Conservation (phyloP, 2,797 vertebrate species). For the Brachymystax lenok region DNA sequence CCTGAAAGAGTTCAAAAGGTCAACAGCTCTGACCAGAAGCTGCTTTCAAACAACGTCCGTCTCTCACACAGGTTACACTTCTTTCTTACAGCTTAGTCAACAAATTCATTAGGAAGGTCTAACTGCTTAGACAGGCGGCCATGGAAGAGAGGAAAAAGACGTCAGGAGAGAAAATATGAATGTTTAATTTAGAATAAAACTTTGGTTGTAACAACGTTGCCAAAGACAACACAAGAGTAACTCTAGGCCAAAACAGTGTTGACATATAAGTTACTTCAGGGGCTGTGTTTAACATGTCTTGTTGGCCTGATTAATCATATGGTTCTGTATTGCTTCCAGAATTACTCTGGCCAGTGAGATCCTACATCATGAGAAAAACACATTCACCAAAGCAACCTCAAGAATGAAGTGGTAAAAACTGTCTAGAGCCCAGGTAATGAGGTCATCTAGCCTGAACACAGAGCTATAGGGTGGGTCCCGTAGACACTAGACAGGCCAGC, state of each 20-base stretch:
- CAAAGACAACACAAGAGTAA: constrained; percentile 43
- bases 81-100: not conserved
- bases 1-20: constrained; percentile 69
- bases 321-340: constrained; percentile 31
- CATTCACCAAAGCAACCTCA: constrained; percentile 44
- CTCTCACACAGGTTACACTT: not conserved
- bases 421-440: constrained; percentile 39
- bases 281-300: constrained; percentile 34
- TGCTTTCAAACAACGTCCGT: not conserved
- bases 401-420: constrained; percentile 55
- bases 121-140: not conserved
- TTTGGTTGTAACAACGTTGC: constrained; percentile 27
- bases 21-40: constrained; percentile 21
- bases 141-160: not conserved
- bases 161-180: not conserved
- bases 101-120: too few species aligned
- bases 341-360: constrained; percentile 36
- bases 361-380: constrained; percentile 45
- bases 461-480: not conserved
- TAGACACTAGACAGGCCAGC: not conserved
- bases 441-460: not conserved
- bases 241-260: constrained; percentile 10
- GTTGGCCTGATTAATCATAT: constrained; percentile 39
- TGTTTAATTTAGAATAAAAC: not conserved
- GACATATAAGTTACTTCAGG: constrained; percentile 25